phyloP scores from a whole-genome alignment of 2,888 invertebrate species.

The Pedicia rivosa region DNA sequence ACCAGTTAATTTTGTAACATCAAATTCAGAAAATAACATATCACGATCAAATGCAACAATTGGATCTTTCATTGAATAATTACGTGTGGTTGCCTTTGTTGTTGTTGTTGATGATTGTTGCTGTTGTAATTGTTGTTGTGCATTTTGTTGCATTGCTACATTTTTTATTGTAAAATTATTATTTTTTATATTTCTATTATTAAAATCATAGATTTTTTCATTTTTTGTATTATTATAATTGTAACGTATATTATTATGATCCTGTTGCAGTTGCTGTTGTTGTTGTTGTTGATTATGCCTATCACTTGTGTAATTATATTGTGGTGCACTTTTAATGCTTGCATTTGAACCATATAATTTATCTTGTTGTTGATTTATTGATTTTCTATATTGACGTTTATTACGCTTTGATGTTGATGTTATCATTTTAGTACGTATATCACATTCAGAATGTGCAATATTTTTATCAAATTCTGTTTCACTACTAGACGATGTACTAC shows the following conservation, averaged over 20 bases:
- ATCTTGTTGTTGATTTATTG: conserved; percentile 18
- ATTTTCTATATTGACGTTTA: conserved; percentile 24
- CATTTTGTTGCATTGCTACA: not conserved
- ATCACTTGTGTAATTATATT: conserved; percentile 24
- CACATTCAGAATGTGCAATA: conserved; percentile 38
- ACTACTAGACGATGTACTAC: conserved; percentile 36
- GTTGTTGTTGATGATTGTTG: too few relatives aligned
- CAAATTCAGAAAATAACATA: conserved; percentile 23
- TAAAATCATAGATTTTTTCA: not conserved
- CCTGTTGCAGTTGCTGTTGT: not conserved
- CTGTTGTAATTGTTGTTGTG: too few relatives aligned
- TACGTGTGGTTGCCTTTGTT: not conserved
- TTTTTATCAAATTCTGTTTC: conserved; percentile 30
- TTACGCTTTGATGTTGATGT: conserved; percentile 21
- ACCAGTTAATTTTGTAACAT: conserved; percentile 30
- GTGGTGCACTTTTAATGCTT: conserved; percentile 33
- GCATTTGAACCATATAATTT: conserved; percentile 32
- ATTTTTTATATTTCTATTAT: too few relatives aligned
- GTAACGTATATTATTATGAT: too few relatives aligned
- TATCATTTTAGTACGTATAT: conserved; percentile 29
- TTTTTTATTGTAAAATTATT: not conserved
- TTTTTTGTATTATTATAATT: not conserved
- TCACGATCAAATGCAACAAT: conserved; percentile 18
- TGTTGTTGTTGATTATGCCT: conserved; percentile 11
- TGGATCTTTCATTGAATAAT: conserved; percentile 3